phyloP scores from a whole-genome alignment of 2,797 vertebrate genomes.

The Coreius guichenoti region DNA sequence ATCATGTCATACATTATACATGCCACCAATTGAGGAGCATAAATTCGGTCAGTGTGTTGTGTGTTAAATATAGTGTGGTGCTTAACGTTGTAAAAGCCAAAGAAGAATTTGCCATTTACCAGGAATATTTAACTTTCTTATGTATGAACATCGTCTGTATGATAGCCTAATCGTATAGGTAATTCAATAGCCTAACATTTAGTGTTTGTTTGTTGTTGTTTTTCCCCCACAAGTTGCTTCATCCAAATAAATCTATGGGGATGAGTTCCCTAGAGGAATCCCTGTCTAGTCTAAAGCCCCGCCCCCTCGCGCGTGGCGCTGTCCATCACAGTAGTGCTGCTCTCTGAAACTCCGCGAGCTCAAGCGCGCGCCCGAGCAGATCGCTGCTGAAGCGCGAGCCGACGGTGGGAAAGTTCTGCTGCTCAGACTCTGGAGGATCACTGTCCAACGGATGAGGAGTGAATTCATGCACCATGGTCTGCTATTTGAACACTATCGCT shows the following conservation, averaged over 20 bases:
- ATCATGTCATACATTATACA: neutral
- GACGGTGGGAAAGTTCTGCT: slow-evolving; percentile 69
- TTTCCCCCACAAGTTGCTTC: neutral
- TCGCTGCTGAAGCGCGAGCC: slow-evolving; percentile 67
- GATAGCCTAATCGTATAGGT: neutral
- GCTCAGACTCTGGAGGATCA: slow-evolving; percentile 39
- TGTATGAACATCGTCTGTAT: neutral
- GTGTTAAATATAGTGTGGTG: neutral
- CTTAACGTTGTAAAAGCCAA: neutral
- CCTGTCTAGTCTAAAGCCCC: slow-evolving; percentile 48
- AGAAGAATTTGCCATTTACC: neutral
- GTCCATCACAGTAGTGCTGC: slow-evolving; percentile 72
- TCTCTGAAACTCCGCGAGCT: slow-evolving; percentile 63
- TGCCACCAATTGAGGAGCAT: neutral
- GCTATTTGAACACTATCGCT: slow-evolving; percentile 27
- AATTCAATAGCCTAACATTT: neutral
- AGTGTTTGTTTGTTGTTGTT: neutral
- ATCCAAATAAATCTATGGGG: slow-evolving; percentile 2
- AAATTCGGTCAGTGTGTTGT: neutral
- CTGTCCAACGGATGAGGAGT: slow-evolving; percentile 24
- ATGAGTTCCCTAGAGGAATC: slow-evolving; percentile 54
- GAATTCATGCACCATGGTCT: slow-evolving; percentile 55
- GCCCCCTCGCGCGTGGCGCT: slow-evolving; percentile 58
- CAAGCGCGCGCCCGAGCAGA: slow-evolving; percentile 72
- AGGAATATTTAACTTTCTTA: neutral